Evolutionary conservation across 2,797 vertebrate species (phyloP), one percentile per base, ranked within the genome.

Genomic region (Sebastolobus altivelis): DNA sequence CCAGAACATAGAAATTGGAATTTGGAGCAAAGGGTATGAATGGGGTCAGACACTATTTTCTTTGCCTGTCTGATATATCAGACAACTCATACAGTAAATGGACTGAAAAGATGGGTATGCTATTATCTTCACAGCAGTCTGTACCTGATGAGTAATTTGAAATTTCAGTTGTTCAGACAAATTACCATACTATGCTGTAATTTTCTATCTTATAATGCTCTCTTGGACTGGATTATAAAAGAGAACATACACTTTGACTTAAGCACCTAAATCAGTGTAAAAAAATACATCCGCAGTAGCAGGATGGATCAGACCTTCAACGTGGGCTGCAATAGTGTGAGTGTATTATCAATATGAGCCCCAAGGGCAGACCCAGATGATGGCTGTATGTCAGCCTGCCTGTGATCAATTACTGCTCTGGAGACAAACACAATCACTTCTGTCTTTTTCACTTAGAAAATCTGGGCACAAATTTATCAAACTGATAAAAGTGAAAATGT

Each of bases 281-380:
- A 65, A 60, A 29, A 18, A 69, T 49, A 46, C 13, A 38, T 27
- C 14, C 55, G 72, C n/a, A 62, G 49, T 46, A 46, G 73, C 49
- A 75, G 73, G 37, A 77, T 81, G 49, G 37, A 60, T 67, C 56
- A 75, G 82, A 52, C 66, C 55, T 87, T 86, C 58, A 75, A 60
- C 14, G 49, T 14, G 10, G 4, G 40, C 69, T 77, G 46, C 73
- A 62, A 16, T 46, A 66, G 79, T 62, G 67, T 83, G 82, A 81
- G 46, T 60, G 31, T 59, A 71, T 74, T 84, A 82, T 86, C 77
- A 87, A 81, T 69, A 66, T 40, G n/a, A 40, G 43, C 58, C 66
- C 52, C 70, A 73, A 75, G 69, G 78, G 61, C 81, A 86, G 33
- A 70, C 13, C 13, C 49, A 70, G 35, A 62, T 79, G 58, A 87